These are phyloP conservation scores for Melanostigma gelatinosum DNA, from an alignment of 2,113 vertebrate genomes.

Conservation along the genomic window DNA sequence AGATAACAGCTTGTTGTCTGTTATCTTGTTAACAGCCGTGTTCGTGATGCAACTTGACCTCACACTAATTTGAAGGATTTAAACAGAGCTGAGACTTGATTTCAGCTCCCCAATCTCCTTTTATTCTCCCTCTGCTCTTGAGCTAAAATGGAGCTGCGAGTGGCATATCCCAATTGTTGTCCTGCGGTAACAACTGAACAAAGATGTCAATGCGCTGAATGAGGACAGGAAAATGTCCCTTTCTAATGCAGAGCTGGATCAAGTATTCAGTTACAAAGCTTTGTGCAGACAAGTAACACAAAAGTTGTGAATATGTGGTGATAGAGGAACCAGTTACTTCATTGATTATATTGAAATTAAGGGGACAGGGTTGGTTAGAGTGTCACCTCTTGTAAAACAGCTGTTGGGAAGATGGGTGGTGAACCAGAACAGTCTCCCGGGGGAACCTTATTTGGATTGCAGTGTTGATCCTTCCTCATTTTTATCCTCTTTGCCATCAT, in stretches of 20 bases:
- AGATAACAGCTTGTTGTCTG: no score
- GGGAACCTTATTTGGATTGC: neutral
- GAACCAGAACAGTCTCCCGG: conserved; percentile 9
- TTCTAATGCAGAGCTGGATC: neutral
- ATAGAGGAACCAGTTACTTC: neutral
- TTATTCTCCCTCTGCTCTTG: neutral
- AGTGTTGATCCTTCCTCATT: neutral
- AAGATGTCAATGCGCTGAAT: neutral
- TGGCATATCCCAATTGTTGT: neutral
- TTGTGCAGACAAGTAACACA: neutral
- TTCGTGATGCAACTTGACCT: neutral
- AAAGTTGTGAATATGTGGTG: neutral
- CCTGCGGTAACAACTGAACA: neutral
- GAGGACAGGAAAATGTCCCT: neutral
- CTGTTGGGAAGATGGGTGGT: neutral
- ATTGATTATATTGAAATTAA: conserved; percentile 1
- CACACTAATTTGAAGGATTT: neutral
- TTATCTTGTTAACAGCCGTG: no score
- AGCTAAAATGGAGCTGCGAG: neutral
- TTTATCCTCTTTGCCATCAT: conserved; percentile 17
- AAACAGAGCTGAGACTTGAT: neutral
- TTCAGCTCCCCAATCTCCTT: neutral
- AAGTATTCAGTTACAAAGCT: neutral
- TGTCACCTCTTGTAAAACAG: conserved; percentile 30
- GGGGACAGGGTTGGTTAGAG: neutral